Conservation (phyloP, 2,797 vertebrate species). For the Myiotriccus ornatus region DNA sequence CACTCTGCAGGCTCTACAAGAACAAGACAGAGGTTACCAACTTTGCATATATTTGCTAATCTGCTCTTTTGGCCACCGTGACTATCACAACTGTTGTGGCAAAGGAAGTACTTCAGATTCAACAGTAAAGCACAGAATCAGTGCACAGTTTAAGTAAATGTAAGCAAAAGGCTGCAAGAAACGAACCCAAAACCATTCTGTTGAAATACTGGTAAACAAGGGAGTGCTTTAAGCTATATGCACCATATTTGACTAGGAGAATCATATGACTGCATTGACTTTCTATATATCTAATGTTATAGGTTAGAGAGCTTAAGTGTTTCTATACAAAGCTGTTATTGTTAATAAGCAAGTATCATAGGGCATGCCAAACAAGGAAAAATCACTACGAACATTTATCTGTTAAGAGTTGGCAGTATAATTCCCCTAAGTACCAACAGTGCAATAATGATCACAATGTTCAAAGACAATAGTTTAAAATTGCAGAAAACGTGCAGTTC, state of each 20-base stretch:
- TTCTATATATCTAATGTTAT: not conserved
- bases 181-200: not conserved
- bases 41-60: not conserved
- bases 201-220: not conserved
- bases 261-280: not conserved
- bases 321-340: not conserved
- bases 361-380: not conserved
- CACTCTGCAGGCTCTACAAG: conserved; percentile 87
- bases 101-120: not conserved
- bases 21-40: not conserved
- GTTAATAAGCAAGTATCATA: not conserved
- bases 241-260: not conserved
- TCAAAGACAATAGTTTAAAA: not conserved
- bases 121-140: not conserved
- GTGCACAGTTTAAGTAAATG: not conserved
- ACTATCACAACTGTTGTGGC: not conserved
- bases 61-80: not conserved
- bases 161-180: not conserved
- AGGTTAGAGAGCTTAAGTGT: not conserved
- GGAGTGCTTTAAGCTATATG: not conserved
- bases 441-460: not conserved
- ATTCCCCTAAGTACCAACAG: not conserved
- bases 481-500: not conserved
- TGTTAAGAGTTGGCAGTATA: not conserved
- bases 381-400: not conserved